phyloP scores from a whole-genome alignment of 2,888 invertebrate species.

The Lepidocyrtoides sp. region DNA sequence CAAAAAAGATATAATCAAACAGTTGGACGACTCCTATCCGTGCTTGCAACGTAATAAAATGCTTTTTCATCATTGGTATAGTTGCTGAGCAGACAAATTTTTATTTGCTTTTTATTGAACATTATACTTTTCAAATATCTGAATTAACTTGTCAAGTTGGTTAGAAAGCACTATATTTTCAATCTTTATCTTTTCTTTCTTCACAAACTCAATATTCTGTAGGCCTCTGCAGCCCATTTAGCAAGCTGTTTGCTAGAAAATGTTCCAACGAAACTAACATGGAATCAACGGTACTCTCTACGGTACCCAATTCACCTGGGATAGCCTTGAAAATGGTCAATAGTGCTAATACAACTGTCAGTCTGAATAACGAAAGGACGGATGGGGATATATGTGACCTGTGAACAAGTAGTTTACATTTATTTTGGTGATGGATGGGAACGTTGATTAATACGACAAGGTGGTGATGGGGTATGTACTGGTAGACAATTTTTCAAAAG shows the following conservation, averaged over 20 bases:
- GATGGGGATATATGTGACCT: not conserved
- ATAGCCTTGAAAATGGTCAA: not conserved
- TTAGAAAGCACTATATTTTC: too few relatives aligned
- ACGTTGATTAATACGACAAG: too few relatives aligned
- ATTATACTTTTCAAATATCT: too few relatives aligned
- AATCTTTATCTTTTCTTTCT: not conserved
- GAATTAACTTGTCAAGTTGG: too few relatives aligned
- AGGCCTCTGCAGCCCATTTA: constrained; percentile 62
- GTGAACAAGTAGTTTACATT: not conserved
- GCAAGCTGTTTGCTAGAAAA: constrained; percentile 61
- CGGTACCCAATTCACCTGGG: not conserved
- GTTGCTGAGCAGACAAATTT: not conserved
- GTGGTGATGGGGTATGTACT: not conserved
- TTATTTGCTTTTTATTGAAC: not conserved
- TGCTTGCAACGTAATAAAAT: constrained; percentile 77
- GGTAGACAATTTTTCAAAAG: too few relatives aligned
- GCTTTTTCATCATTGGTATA: not conserved
- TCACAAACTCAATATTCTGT: not conserved
- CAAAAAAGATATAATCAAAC: constrained; percentile 83
- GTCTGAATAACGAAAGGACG: not conserved
- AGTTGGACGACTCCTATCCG: too few relatives aligned
- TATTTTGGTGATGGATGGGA: too few relatives aligned
- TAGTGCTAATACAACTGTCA: not conserved
- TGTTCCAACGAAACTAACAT: constrained; percentile 67
- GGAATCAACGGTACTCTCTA: constrained; percentile 52